These are phyloP conservation scores for Hapalemur alaotrensis DNA, from an alignment of 2,797 vertebrate species.

Conservation along the genomic window DNA sequence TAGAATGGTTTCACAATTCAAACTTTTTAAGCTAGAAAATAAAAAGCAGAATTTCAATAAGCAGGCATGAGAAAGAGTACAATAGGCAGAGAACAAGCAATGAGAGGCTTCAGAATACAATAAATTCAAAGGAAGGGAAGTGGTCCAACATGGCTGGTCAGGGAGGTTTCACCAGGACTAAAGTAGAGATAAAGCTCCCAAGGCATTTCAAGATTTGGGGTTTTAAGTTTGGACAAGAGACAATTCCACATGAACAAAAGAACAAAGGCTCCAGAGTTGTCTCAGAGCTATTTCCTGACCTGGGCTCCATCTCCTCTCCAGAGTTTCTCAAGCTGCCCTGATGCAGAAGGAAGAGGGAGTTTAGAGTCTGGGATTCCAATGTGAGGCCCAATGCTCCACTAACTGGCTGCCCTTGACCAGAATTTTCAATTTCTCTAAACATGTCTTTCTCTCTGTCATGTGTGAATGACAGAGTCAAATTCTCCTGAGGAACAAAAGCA, in stretches of 20 bases:
- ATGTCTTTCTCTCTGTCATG: not conserved
- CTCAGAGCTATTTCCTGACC: not conserved
- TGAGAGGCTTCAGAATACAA: not conserved
- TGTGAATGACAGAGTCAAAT: not conserved
- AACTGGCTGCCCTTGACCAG: not conserved
- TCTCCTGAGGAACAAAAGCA: not conserved
- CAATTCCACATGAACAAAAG: not conserved
- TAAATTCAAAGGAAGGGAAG: not conserved
- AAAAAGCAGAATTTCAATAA: conserved; percentile 5
- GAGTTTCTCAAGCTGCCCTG: not conserved
- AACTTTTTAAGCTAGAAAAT: not conserved
- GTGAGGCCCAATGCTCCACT: not conserved
- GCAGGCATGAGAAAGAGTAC: not conserved
- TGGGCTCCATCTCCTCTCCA: not conserved
- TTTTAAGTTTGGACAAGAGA: conserved; percentile 12
- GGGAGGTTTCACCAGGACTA: not conserved
- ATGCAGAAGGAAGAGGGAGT: not conserved
- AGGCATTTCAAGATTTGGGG: not conserved
- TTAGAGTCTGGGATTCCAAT: not conserved
- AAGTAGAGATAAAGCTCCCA: not conserved
- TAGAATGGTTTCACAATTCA: not conserved
- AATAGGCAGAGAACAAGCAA: not conserved
- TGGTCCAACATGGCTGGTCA: not conserved
- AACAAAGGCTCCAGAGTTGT: not conserved
- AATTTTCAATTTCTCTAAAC: not conserved